phyloP scores from a whole-genome alignment of 2,888 invertebrate genomes.

The Pantelozetes paolii region DNA sequence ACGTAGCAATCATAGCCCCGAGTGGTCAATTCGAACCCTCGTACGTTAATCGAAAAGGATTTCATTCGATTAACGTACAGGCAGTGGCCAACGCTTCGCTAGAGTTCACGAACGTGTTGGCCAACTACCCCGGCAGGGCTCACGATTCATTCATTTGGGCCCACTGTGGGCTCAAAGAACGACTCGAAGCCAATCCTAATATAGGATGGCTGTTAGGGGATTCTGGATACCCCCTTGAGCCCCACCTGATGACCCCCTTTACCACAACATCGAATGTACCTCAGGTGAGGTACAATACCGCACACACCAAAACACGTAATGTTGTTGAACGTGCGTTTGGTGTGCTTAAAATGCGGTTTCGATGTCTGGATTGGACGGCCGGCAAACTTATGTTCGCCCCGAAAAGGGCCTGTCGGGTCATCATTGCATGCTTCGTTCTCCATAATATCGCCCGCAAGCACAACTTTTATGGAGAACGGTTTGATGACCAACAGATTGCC shows the following conservation, averaged over 20 bases:
- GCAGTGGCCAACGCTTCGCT: conserved; percentile 50
- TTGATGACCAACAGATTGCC: neutral
- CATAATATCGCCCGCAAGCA: conserved; percentile 18
- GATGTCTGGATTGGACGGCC: neutral
- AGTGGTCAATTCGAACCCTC: conserved; percentile 33
- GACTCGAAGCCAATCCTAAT: neutral
- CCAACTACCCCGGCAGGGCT: conserved; percentile 49
- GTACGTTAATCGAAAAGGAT: conserved; percentile 42
- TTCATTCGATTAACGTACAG: conserved; percentile 44
- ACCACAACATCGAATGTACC: neutral
- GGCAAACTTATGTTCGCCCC: neutral
- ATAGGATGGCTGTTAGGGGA: neutral
- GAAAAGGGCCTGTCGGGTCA: neutral
- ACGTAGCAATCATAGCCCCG: conserved; percentile 32
- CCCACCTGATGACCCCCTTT: conserved; percentile 6
- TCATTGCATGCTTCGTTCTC: neutral
- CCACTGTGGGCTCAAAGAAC: neutral
- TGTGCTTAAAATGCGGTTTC: conserved; percentile 16
- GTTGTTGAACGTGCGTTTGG: conserved; percentile 9
- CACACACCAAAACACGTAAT: conserved; percentile 7
- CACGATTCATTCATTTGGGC: conserved; percentile 47
- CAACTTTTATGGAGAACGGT: neutral
- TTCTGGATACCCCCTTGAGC: neutral
- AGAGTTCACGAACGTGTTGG: conserved; percentile 44
- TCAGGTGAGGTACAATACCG: neutral